Conservation (phyloP, 2,113 vertebrate genomes). For the Mixornis gularis region DNA sequence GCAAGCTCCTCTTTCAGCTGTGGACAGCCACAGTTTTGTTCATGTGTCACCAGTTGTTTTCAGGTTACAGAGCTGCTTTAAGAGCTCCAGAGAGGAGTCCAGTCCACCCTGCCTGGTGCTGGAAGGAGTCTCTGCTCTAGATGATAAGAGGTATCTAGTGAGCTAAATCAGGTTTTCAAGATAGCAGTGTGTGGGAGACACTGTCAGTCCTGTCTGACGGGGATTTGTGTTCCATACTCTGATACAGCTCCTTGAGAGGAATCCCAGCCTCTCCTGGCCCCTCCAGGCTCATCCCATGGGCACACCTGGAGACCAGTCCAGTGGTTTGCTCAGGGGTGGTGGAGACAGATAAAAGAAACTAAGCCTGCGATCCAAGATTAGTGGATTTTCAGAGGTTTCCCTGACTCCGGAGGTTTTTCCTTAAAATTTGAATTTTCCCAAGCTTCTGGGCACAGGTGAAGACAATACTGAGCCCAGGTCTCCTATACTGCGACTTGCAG, state of each 20-base stretch:
- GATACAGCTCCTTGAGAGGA: background rate
- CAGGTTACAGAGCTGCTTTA: fast-evolving
- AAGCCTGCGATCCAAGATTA: background rate
- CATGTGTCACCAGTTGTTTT: background rate
- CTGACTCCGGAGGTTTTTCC: background rate
- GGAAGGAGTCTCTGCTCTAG: background rate
- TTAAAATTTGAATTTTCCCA: background rate
- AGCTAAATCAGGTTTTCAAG: background rate
- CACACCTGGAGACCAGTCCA: background rate
- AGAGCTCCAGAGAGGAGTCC: background rate
- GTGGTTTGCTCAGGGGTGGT: background rate
- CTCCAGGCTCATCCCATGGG: background rate
- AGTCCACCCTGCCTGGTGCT: background rate
- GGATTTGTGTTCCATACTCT: background rate
- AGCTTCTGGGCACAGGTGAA: background rate
- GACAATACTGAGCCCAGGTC: background rate
- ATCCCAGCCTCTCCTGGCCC: background rate
- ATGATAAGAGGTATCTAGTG: background rate
- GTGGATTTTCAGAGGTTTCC: background rate
- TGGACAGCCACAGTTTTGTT: background rate
- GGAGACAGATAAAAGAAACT: background rate
- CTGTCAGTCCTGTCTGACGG: background rate
- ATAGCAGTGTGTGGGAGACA: background rate
- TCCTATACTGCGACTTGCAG: background rate
- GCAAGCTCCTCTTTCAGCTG: background rate